Evolutionary conservation across 2,113 vertebrate species (phyloP), one percentile per base, ranked within the genome.

Genomic region (Odocoileus virginianus): DNA sequence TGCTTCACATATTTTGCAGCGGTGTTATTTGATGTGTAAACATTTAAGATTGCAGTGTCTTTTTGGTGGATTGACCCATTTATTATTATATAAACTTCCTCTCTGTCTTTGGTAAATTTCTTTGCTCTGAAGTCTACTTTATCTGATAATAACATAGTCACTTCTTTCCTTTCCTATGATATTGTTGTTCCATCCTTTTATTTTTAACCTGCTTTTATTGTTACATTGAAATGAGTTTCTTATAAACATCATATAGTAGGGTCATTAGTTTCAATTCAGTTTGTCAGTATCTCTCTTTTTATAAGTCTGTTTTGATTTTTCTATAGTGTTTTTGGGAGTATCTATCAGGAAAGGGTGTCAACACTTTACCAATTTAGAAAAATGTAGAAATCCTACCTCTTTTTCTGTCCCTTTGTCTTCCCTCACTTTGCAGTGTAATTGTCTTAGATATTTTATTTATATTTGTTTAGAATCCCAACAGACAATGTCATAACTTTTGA

Each of bases 111-210:
- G 55, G 33, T 88, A 93, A 71, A 87, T 94, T 96, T 93, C 33
- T 91, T 96, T 94, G 84, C 30, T 95, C 61, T 96, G 55, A 95
- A 91, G 30, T 94, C 10, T 83, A 67, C 43, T 79, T 95, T 89
- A 83, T 61, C 54, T 89, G 43, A 83, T 95, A 94, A 78, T 83
- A 95, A 82, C 36, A 78, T 61, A 97, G 60, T 36, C 30, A 71
- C 6, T 93, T 36, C 55, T 82, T 23, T 74, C 67, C 9, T 97
- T 91, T 92, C 30, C 36, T 74, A 92, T 95, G 67, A 95, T 81
- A 50, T 91, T 74, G 16, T 60, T 97, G 97, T 91, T 81, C 43
- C 16, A 9, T 92, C 27, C 11, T 76, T 95, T 94, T 81, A 60
- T 92, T 95, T 89, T 86, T 27, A 85, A 57, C 25, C 16, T 94